Evolutionary conservation across 2,113 vertebrate species (phyloP).

Genomic region (Mus spicilegus): DNA sequence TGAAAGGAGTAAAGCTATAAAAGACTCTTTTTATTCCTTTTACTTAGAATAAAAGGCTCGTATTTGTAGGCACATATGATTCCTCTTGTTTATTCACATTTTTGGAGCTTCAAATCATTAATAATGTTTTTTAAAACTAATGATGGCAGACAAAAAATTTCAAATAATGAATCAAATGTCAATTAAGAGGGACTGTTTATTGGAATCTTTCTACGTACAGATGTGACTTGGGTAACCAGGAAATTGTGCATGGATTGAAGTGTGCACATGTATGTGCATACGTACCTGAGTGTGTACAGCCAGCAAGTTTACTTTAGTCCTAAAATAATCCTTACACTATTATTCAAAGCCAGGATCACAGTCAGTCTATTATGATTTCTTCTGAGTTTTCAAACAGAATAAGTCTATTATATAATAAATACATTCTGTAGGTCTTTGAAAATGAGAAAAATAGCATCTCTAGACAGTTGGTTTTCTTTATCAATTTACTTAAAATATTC

Average conservation of each 20-base stretch:
- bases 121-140: background rate
- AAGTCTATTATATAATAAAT: background rate
- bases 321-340: background rate
- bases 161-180: background rate
- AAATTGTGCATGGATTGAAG: background rate
- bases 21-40: background rate
- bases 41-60: background rate
- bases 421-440: background rate
- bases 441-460: background rate
- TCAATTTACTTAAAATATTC: slow-evolving; percentile 27
- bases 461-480: background rate
- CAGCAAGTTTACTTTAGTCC: background rate
- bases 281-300: background rate
- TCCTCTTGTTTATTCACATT: background rate
- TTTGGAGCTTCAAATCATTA: background rate
- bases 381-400: background rate
- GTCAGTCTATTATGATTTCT: background rate
- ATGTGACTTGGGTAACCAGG: background rate
- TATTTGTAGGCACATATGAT: background rate
- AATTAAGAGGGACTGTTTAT: background rate
- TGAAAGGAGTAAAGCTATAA: background rate
- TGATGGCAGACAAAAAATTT: background rate
- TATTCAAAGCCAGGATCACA: background rate
- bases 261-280: background rate
- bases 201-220: background rate